These are phyloP conservation scores for Melanogrammus aeglefinus DNA, from an alignment of 2,797 vertebrate genomes.

Conservation along the genomic window DNA sequence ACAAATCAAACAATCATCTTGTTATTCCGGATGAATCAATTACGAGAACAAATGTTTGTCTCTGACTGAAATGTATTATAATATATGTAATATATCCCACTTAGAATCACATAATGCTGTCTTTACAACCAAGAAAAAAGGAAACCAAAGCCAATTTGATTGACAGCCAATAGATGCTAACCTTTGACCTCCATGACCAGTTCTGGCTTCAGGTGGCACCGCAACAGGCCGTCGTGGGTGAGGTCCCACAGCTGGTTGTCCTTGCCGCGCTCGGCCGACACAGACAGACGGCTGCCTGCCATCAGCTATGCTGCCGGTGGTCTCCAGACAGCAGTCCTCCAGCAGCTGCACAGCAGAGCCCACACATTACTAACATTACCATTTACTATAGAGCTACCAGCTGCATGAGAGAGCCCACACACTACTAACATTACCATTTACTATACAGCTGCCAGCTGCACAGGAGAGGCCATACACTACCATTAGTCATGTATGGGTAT, in stretches of 20 bases:
- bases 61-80: neutral
- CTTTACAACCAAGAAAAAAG: neutral
- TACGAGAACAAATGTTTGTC: neutral
- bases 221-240: slow-evolving; percentile 83
- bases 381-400: neutral
- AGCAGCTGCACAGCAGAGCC: slow-evolving; percentile 71
- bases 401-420: neutral
- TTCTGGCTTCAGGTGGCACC: slow-evolving; percentile 80
- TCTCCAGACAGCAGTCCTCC: slow-evolving; percentile 88
- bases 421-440: neutral
- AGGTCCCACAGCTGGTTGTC: slow-evolving; percentile 87
- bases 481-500: neutral
- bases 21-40: too few species aligned
- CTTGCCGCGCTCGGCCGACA: slow-evolving; percentile 79
- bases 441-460: neutral
- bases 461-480: neutral
- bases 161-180: slow-evolving; percentile 62
- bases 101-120: neutral
- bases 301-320: slow-evolving; percentile 84
- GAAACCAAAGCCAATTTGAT: neutral
- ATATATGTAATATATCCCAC: neutral
- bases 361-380: neutral
- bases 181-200: slow-evolving; percentile 96
- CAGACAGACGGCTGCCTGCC: slow-evolving; percentile 81
- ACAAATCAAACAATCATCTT: neutral